Conservation (phyloP, 2,113 vertebrate species). For the Ursus arctos region DNA sequence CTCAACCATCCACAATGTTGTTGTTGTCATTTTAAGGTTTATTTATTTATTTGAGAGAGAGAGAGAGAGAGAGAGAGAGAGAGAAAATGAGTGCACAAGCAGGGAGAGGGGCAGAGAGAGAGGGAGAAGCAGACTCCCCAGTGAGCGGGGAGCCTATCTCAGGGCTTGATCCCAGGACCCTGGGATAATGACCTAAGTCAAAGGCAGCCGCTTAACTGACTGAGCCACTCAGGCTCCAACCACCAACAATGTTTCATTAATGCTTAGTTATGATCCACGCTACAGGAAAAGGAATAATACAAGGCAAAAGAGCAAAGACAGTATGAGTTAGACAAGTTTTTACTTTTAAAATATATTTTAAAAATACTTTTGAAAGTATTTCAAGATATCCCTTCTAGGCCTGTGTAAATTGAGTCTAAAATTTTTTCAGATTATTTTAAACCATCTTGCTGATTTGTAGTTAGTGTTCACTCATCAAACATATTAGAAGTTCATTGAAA, state of each 20-base stretch:
- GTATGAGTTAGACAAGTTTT: neutral
- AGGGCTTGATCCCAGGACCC: neutral
- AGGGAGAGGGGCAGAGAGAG: neutral
- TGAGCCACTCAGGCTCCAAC: neutral
- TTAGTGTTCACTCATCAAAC: slow-evolving; percentile 12
- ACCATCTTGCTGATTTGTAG: neutral
- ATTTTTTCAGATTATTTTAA: slow-evolving; percentile 51
- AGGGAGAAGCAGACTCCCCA: neutral
- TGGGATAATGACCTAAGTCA: neutral
- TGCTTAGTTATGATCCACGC: neutral
- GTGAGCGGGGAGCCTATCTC: neutral
- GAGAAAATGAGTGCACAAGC: neutral
- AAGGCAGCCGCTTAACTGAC: neutral
- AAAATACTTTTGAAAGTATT: neutral
- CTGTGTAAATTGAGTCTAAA: neutral
- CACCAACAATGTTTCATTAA: neutral
- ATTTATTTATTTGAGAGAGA: neutral
- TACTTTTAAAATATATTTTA: neutral
- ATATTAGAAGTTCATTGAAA: slow-evolving; percentile 20
- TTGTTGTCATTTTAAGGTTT: neutral
- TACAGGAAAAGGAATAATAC: neutral
- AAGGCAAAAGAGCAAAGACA: neutral
- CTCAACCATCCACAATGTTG: neutral
- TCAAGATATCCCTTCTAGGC: neutral
- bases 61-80: too few species aligned